Base-by-base conservation (phyloP, 2,888 invertebrate genomes). In the Choreutis nemorana region DNA sequence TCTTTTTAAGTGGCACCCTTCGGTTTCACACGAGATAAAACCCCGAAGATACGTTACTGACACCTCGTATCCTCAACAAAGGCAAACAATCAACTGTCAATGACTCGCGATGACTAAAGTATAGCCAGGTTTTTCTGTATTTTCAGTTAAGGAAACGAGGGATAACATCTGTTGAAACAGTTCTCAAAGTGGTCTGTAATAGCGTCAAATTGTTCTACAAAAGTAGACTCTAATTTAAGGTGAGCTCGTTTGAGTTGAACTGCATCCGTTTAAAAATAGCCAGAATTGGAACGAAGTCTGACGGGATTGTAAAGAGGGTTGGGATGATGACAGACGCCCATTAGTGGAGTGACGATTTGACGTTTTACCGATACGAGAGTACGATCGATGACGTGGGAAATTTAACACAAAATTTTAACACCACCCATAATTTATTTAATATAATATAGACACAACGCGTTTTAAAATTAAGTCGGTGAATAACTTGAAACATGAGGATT, bases 261-360 rank as follows among this genome's bases (percentile, higher is more conserved):
- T 45, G 43, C 45, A 49, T 48, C 48, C 46, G 43, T 50, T 45
- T 36, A 36, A 34, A 44, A 14, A 29, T 8, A 6, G 15, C 22
- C 13, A 11, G 23, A 23, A 29, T 22, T 29, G 29, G 5, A 42
- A 51, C 37, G 48, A 53, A 53, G 61, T 46, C 61, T 58, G 70
- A 64, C 53, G 59, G 48, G 55, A 56, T 61, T 68, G 68, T 63
- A 64, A 67, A 66, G 63, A 65, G 65, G 13, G 61, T 65, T 61
- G 60, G 35, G 42, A 37, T 52, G 71, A 61, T 60, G 75, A 75
- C 70, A 65, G 62, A 66, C 54, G 52, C 61, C 67, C 64, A 77
- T 77, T 75, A 75, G 55, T 44, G 46, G 50, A 48, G 70, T 71
- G 73, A 68, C 59, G 68, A 72, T 57, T 55, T 60, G 70, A 71